These are phyloP conservation scores for Nannoperca australis DNA, from an alignment of 2,797 vertebrate genomes.

Conservation along the genomic window DNA sequence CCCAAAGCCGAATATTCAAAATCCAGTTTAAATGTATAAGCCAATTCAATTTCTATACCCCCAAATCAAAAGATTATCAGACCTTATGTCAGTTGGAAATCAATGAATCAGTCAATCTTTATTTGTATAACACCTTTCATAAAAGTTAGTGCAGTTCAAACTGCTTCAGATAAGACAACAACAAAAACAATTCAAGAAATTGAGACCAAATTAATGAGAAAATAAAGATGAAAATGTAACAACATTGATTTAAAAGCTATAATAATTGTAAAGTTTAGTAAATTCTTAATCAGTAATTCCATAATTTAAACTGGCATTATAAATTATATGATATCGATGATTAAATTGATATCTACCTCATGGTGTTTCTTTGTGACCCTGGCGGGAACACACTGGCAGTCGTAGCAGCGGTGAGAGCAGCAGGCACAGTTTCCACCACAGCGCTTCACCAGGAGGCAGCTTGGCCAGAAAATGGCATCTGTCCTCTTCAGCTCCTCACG, in stretches of 20 bases:
- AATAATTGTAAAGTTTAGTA: no score
- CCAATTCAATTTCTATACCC: not conserved
- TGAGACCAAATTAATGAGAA: no score
- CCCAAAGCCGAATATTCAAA: not conserved
- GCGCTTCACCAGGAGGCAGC: slow-evolving; percentile 96
- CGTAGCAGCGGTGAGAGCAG: slow-evolving; percentile 91
- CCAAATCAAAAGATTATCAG: not conserved
- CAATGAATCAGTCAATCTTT: no score
- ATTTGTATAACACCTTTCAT: no score
- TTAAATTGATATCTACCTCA: slow-evolving; percentile 85
- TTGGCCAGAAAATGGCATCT: slow-evolving; percentile 98
- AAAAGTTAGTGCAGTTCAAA: no score
- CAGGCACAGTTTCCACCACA: slow-evolving; percentile 98
- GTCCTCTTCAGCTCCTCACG: slow-evolving; percentile 96
- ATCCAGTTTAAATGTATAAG: not conserved
- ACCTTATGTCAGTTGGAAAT: not conserved
- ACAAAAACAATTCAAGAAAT: no score
- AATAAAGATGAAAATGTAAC: no score
- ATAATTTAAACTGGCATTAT: not conserved
- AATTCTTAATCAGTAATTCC: no score
- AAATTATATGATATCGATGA: no score
- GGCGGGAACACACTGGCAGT: slow-evolving; percentile 94
- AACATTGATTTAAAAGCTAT: no score
- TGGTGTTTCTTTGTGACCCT: slow-evolving; percentile 95
- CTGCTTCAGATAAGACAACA: no score